These are phyloP conservation scores for Cassiopea xamachana DNA, from an alignment of 30 jellyfish, hydroid and myxozoan species.

Conservation along the genomic window DNA sequence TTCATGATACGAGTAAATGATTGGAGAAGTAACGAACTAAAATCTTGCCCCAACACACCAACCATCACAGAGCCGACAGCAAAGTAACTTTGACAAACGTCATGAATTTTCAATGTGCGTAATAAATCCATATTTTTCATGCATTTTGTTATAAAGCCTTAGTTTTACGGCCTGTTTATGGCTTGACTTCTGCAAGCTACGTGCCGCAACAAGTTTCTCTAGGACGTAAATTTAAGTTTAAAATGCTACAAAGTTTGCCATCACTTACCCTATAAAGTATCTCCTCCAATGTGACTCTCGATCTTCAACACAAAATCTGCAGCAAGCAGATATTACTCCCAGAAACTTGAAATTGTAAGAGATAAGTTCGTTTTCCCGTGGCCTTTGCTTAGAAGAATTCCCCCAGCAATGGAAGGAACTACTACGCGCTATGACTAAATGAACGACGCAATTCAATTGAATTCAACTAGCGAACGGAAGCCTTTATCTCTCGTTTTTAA, in stretches of 20 bases:
- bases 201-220: no score
- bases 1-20: no score
- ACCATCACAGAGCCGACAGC: no score
- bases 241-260: neutral
- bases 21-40: no score
- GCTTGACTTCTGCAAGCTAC: no score
- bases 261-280: neutral
- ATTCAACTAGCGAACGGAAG: constrained; percentile 54
- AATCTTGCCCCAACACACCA: no score
- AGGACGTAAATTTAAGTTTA: neutral
- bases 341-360: neutral
- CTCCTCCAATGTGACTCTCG: neutral
- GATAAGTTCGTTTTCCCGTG: constrained; percentile 42
- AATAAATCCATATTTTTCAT: no score
- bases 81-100: no score
- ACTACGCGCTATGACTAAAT: constrained; percentile 23
- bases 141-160: no score
- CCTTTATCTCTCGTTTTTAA: constrained; percentile 59
- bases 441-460: constrained; percentile 56
- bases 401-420: constrained; percentile 32
- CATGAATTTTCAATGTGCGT: no score
- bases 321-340: neutral
- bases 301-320: neutral
- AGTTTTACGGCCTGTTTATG: no score
- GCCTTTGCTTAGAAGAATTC: constrained; percentile 53